These are phyloP conservation scores for Otolemur garnettii DNA, from an alignment of 2,113 vertebrate genomes.

Conservation along the genomic window DNA sequence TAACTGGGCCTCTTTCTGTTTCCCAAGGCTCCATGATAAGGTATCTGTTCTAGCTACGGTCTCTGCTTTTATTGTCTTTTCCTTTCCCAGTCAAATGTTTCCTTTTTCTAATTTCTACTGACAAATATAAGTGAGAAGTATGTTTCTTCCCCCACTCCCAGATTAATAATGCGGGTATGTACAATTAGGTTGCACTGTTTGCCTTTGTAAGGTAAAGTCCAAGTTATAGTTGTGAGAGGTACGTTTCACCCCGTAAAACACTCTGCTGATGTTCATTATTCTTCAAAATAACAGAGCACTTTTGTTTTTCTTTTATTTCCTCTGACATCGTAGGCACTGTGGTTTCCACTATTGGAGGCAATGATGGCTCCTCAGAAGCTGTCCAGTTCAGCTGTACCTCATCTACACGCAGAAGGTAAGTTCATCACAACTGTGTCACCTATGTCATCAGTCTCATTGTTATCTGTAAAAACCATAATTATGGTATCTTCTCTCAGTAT, in stretches of 20 bases:
- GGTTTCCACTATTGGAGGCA: conserved; percentile 96
- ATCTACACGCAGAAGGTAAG: conserved; percentile 91
- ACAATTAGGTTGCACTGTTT: too few relatives aligned
- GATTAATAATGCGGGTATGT: too few relatives aligned
- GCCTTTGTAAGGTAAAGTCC: too few relatives aligned
- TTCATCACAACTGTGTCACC: neutral
- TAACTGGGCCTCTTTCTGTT: neutral
- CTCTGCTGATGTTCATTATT: neutral
- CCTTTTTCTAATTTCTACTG: conserved; percentile 12
- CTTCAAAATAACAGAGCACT: neutral
- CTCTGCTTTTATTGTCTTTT: neutral
- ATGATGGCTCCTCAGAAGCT: conserved; percentile 97
- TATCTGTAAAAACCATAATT: neutral
- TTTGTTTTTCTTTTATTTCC: neutral
- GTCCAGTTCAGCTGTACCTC: conserved; percentile 85
- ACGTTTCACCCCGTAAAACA: neutral
- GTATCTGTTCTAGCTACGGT: neutral
- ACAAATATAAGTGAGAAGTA: neutral
- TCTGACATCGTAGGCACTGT: conserved; percentile 90
- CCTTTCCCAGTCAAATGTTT: neutral
- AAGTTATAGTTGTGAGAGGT: neutral
- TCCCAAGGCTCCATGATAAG: neutral
- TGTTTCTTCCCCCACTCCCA: too few relatives aligned
- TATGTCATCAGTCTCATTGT: neutral
- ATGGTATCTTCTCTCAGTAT: neutral